Percentiles rank a stretch among this genome's conserved stretches.
phyloP scores from a whole-genome alignment of 1,140 invertebrate species.

The Zaprionus nigranus region DNA sequence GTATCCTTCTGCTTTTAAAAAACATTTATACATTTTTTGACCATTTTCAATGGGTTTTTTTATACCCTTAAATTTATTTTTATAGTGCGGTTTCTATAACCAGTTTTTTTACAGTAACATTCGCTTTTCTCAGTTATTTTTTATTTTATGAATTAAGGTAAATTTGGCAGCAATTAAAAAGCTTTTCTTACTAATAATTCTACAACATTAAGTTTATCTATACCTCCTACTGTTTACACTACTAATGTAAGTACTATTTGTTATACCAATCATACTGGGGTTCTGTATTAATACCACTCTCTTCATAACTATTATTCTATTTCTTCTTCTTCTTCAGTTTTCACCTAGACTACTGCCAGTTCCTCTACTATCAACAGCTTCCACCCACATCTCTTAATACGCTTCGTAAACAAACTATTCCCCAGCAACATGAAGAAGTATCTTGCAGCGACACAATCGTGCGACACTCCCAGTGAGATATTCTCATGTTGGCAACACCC shows the following conservation, averaged over 20 bases:
- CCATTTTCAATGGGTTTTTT: no score
- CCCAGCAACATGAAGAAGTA: background rate
- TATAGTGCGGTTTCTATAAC: no score
- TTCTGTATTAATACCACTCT: background rate
- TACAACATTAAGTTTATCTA: no score
- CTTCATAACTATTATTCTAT: background rate
- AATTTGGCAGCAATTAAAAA: no score
- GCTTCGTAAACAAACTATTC: background rate
- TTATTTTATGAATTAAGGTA: no score
- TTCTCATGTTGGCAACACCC: slow-evolving; percentile 31
- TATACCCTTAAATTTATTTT: no score
- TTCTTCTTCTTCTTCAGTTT: background rate
- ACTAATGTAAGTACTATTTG: background rate
- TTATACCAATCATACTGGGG: background rate
- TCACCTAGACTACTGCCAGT: background rate
- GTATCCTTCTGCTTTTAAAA: no score
- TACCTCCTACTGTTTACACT: background rate
- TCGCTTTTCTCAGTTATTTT: no score
- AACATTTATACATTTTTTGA: no score
- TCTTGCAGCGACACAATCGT: background rate
- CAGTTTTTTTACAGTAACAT: no score
- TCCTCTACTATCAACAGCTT: background rate
- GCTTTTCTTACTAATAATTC: no score
- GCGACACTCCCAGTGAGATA: slow-evolving; percentile 25
- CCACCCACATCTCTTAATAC: background rate